Evolutionary conservation across 2,888 invertebrate species (phyloP).

Genomic region (Drosophila niveifrons): DNA sequence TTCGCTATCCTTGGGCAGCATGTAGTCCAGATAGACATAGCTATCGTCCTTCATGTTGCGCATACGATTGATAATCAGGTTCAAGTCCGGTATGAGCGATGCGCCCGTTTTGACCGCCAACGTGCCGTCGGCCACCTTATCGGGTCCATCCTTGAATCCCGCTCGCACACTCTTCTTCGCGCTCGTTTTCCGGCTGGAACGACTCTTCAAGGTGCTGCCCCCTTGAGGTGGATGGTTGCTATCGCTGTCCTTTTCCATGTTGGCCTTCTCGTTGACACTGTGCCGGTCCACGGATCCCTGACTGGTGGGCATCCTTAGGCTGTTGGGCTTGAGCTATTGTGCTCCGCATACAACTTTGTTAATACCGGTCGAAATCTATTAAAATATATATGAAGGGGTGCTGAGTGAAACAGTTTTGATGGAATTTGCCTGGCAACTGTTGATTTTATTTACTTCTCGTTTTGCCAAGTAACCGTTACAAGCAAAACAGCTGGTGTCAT

Average conservation of each 20-base stretch:
- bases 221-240: not conserved
- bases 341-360: conserved; percentile 2
- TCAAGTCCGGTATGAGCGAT: conserved; percentile 82
- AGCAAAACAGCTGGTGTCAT: conserved; percentile 29
- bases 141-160: conserved; percentile 18
- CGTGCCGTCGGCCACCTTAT: not conserved
- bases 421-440: conserved; percentile 51
- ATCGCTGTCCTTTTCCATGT: conserved; percentile 8
- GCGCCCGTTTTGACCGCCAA: conserved; percentile 72
- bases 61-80: conserved; percentile 85
- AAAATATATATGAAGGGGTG: not conserved
- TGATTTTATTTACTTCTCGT: conserved; percentile 29
- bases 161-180: not conserved
- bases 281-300: not conserved
- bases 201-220: too few species aligned
- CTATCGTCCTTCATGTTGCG: conserved; percentile 86
- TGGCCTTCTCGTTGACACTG: not conserved
- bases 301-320: conserved; percentile 15
- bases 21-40: conserved; percentile 92
- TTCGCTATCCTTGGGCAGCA: conserved; percentile 90
- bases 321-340: conserved; percentile 1
- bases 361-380: conserved; percentile 7
- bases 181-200: not conserved
- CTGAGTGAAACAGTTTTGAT: conserved; percentile 35
- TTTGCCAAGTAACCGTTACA: conserved; percentile 19